Conservation (phyloP, 1,140 invertebrate species). For the Drosophila bipectinata region DNA sequence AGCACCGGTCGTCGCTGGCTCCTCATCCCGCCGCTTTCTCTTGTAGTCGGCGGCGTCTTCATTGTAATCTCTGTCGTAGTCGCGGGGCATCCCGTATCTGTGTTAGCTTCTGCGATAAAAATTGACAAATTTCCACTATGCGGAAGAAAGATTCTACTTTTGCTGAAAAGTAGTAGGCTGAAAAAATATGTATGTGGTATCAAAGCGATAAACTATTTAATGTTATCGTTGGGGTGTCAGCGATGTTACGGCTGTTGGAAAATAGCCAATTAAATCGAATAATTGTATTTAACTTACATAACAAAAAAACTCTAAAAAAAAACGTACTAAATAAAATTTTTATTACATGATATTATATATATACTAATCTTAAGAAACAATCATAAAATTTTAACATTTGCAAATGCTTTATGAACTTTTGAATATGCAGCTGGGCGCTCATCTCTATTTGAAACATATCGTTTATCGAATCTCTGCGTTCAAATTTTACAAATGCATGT, state of each 20-base stretch:
- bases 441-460: neutral
- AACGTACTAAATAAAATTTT: neutral
- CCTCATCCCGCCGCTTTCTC: constrained; percentile 76
- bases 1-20: constrained; percentile 57
- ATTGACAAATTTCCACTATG: neutral
- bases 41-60: constrained; percentile 81
- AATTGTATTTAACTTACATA: neutral
- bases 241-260: neutral
- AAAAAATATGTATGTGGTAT: constrained; percentile 50
- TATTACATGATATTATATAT: no score
- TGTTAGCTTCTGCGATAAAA: neutral
- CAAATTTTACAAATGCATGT: no score
- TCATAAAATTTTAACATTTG: neutral
- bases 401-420: neutral
- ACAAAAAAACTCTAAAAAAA: neutral
- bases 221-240: neutral
- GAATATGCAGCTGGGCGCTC: neutral
- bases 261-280: neutral
- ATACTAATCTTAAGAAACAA: neutral
- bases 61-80: constrained; percentile 80
- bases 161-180: constrained; percentile 18
- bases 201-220: neutral
- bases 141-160: constrained; percentile 15
- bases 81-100: constrained; percentile 67
- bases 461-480: neutral